phyloP scores from a whole-genome alignment of 2,888 invertebrate genomes.

The Pammene aurita region DNA sequence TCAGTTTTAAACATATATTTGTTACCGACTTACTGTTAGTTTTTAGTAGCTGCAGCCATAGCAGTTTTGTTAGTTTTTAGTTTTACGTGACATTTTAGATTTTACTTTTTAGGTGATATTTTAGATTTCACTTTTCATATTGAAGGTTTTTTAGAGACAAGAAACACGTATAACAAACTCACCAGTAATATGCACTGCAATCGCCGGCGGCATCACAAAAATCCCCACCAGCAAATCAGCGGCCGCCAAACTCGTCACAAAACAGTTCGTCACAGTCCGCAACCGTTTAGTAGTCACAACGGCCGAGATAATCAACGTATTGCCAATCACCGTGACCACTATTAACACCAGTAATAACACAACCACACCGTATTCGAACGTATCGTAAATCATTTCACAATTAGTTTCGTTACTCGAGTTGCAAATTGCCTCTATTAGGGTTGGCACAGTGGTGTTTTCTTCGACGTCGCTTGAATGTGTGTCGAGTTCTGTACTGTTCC shows the following conservation, averaged over 20 bases:
- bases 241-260: conserved; percentile 96
- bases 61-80: no score
- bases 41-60: no score
- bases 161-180: conserved; percentile 61
- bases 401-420: conserved; percentile 49
- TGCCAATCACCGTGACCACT: conserved; percentile 91
- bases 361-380: conserved; percentile 84
- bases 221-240: conserved; percentile 97
- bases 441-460: conserved; percentile 62
- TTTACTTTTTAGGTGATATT: no score
- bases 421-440: conserved; percentile 48
- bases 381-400: conserved; percentile 61
- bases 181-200: conserved; percentile 93
- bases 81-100: no score
- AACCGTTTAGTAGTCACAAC: conserved; percentile 93
- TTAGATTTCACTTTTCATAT: no score
- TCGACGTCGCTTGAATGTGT: conserved; percentile 61
- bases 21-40: no score
- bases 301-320: conserved; percentile 94
- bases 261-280: conserved; percentile 96
- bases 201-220: conserved; percentile 98
- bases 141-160: no score
- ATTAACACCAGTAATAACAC: conserved; percentile 86
- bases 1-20: no score
- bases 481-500: conserved; percentile 63